Evolutionary conservation across 2,888 invertebrate species (phyloP).

Genomic region (Spodoptera littoralis): DNA sequence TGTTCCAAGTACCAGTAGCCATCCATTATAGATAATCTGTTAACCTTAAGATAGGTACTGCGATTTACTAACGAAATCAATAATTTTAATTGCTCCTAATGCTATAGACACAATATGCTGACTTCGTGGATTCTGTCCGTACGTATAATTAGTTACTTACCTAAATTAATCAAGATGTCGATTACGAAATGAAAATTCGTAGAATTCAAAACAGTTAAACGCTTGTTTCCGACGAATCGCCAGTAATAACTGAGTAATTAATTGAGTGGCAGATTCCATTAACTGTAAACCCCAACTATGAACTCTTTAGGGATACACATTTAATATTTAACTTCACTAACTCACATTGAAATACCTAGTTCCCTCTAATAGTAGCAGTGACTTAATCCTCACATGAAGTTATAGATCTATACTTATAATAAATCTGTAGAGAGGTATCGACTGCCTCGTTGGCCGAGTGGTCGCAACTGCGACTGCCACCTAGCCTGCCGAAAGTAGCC

Average conservation of each 20-base stretch:
- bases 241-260: not conserved
- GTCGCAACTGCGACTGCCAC: no score
- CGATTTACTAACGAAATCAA: not conserved
- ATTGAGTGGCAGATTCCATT: constrained; percentile 8
- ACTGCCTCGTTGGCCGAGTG: no score
- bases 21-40: no score
- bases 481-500: no score
- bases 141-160: no score
- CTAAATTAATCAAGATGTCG: not conserved
- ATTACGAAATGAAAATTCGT: constrained; percentile 1
- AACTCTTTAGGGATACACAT: not conserved
- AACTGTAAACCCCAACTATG: not conserved
- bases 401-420: no score
- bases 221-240: not conserved
- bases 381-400: no score
- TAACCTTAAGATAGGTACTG: not conserved
- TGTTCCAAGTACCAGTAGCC: no score
- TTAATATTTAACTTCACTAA: not conserved
- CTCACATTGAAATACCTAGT: not conserved
- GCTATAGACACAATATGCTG: no score
- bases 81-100: not conserved
- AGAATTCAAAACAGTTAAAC: constrained; percentile 4
- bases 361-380: no score
- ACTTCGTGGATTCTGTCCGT: no score
- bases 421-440: no score